Conservation (phyloP, 2,888 invertebrate genomes). For the Rotaria sp. region DNA sequence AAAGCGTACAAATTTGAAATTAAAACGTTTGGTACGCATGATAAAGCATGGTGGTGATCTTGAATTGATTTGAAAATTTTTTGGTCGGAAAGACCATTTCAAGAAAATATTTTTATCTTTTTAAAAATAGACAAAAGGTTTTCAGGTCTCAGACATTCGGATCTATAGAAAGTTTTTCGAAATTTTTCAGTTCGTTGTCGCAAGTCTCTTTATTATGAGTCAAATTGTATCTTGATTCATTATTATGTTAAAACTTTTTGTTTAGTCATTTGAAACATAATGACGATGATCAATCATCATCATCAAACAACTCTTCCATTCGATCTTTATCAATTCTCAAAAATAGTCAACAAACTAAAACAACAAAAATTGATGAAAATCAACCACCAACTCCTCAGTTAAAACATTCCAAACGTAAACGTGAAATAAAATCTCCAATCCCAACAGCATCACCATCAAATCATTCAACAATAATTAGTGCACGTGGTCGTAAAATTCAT, state of each 20-base stretch:
- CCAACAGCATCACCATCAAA: background rate
- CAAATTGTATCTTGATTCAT: no score
- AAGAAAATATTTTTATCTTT: no score
- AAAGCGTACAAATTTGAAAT: no score
- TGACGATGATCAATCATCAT: conserved; percentile 9
- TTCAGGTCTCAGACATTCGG: no score
- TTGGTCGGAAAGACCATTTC: no score
- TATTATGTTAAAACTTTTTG: background rate
- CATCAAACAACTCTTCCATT: conserved; percentile 14
- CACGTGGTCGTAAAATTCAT: background rate
- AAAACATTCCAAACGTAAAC: background rate
- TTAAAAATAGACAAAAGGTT: no score
- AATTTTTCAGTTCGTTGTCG: no score
- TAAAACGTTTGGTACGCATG: no score
- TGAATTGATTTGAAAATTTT: no score
- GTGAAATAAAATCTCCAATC: background rate
- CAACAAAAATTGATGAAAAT: background rate
- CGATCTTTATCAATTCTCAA: background rate
- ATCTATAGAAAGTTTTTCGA: no score
- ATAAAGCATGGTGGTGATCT: no score
- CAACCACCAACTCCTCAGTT: background rate
- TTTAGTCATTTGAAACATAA: background rate
- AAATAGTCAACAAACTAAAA: background rate
- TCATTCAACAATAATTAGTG: background rate
- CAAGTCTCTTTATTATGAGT: no score